Evolutionary conservation across 1,140 invertebrate genomes (phyloP).

Genomic region (Euura lappo): DNA sequence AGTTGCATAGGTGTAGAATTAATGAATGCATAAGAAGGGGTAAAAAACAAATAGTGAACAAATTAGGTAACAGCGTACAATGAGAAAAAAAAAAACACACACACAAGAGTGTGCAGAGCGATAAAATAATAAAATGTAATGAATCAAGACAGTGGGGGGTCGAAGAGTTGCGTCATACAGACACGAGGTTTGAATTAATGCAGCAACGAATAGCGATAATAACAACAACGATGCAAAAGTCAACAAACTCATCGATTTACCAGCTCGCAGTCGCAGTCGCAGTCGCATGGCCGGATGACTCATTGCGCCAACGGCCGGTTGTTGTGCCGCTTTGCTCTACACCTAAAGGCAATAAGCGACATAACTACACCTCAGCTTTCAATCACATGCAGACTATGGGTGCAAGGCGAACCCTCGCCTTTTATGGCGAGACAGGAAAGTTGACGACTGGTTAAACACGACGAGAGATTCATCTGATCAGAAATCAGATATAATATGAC

Average conservation of each 20-base stretch:
- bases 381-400: background rate
- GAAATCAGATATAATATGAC: no score
- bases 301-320: background rate
- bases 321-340: background rate
- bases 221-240: background rate
- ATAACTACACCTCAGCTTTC: no score
- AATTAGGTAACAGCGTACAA: no score
- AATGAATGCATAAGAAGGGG: no score
- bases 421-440: background rate
- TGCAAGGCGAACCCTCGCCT: background rate
- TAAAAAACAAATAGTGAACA: no score
- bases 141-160: no score
- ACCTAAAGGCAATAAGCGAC: background rate
- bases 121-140: no score
- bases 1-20: no score
- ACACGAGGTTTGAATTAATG: no score
- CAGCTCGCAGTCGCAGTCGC: background rate
- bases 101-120: no score
- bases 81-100: no score
- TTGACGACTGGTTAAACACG: background rate
- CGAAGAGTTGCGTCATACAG: no score
- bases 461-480: background rate
- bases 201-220: background rate
- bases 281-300: background rate
- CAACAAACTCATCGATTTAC: slow-evolving; percentile 5